Percentiles rank a stretch among this genome's conserved stretches.
Evolutionary conservation across 2,113 vertebrate species (phyloP).

Genomic region (Struthio camelus): DNA sequence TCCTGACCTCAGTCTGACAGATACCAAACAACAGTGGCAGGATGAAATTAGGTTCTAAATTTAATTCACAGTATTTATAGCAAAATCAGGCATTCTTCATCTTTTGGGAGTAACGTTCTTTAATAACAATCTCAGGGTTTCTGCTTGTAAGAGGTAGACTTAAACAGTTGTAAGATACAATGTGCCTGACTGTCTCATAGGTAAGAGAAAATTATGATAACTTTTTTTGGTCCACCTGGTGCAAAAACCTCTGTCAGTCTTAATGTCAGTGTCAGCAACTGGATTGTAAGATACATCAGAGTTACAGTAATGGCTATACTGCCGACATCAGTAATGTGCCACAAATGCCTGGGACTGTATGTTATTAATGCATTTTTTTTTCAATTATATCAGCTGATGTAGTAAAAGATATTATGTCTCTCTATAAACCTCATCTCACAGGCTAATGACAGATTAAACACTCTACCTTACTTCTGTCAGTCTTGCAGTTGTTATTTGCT

Average conservation of each 20-base stretch:
- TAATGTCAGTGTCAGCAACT: not conserved
- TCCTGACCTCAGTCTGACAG: conserved; percentile 21
- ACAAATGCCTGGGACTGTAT: not conserved
- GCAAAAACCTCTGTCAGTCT: not conserved
- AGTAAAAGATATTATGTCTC: not conserved
- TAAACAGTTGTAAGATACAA: not conserved
- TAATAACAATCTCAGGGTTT: not conserved
- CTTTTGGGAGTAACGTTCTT: not conserved
- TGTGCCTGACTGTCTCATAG: not conserved
- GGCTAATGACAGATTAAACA: not conserved
- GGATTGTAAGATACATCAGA: not conserved
- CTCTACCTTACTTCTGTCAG: not conserved
- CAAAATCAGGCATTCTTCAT: not conserved
- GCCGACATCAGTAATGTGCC: not conserved
- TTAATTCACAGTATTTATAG: not conserved
- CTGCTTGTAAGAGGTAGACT: not conserved
- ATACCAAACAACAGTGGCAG: not conserved
- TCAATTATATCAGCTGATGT: not conserved
- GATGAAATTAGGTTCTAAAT: not conserved
- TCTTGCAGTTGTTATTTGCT: not conserved
- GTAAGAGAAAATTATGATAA: not conserved
- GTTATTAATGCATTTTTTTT: not conserved
- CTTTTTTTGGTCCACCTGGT: not conserved
- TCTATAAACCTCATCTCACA: not conserved
- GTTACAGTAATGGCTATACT: not conserved